These are phyloP conservation scores for Chiroxiphia lanceolata DNA, from an alignment of 2,797 vertebrate genomes.

Conservation along the genomic window DNA sequence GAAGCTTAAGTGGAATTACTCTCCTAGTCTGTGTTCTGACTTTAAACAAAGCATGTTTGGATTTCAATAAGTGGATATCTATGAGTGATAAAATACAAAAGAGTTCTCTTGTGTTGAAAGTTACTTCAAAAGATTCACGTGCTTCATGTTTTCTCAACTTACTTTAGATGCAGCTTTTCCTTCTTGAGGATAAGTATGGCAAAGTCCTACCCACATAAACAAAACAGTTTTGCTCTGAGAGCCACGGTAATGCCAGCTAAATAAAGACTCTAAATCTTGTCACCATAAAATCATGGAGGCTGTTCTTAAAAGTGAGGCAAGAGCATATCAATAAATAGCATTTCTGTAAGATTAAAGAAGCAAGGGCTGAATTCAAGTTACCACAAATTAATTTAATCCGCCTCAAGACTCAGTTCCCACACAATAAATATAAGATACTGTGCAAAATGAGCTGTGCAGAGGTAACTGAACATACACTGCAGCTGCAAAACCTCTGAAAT, in stretches of 20 bases:
- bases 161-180: background rate
- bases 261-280: background rate
- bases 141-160: background rate
- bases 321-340: background rate
- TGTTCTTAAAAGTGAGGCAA: background rate
- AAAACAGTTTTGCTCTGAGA: background rate
- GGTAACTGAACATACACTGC: background rate
- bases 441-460: background rate
- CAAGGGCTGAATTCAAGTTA: background rate
- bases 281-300: background rate
- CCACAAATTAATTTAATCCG: background rate
- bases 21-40: background rate
- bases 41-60: conserved; percentile 5
- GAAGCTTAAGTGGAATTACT: conserved; percentile 32
- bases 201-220: background rate
- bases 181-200: background rate
- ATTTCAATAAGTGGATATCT: conserved; percentile 7
- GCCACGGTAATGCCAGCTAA: background rate
- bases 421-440: background rate
- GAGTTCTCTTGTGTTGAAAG: background rate
- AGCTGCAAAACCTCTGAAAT: background rate
- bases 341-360: background rate
- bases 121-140: background rate
- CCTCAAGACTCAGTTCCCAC: background rate
- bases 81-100: background rate